A percentile compares a stretch with the other conserved stretches of the same genome.
Conservation (phyloP, 2,888 invertebrate genomes). For the Cordilura impudica region DNA sequence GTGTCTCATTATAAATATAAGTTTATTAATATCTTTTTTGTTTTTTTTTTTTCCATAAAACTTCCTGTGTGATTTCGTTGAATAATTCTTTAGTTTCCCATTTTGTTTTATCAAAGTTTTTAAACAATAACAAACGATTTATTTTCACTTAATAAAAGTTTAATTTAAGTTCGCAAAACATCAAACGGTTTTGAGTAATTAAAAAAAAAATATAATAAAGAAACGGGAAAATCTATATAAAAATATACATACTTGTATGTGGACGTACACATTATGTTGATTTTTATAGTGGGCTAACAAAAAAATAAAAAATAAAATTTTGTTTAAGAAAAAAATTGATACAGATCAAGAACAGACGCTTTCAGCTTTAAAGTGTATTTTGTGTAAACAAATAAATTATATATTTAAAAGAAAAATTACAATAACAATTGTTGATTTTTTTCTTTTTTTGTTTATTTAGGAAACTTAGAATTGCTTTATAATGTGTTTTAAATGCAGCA, state of each 20-base stretch:
- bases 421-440: neutral
- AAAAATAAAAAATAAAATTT: neutral
- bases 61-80: too few species aligned
- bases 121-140: too few species aligned
- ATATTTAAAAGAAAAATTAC: too few species aligned
- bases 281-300: too few species aligned
- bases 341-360: neutral
- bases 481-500: neutral
- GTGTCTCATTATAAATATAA: too few species aligned
- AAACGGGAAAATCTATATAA: neutral
- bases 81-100: too few species aligned
- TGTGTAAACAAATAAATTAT: too few species aligned
- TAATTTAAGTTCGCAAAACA: neutral
- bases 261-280: too few species aligned
- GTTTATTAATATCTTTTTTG: too few species aligned
- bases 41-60: too few species aligned
- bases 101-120: too few species aligned
- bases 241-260: neutral
- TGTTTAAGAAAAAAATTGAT: neutral
- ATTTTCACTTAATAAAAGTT: too few species aligned
- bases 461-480: neutral
- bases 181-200: neutral
- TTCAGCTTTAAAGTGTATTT: neutral
- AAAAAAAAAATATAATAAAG: neutral
- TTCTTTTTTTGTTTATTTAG: constrained; percentile 8